A percentile compares a stretch with the other conserved stretches of the same genome.
These are phyloP conservation scores for Lagopus leucura DNA, from an alignment of 2,113 vertebrate genomes.

Conservation along the genomic window DNA sequence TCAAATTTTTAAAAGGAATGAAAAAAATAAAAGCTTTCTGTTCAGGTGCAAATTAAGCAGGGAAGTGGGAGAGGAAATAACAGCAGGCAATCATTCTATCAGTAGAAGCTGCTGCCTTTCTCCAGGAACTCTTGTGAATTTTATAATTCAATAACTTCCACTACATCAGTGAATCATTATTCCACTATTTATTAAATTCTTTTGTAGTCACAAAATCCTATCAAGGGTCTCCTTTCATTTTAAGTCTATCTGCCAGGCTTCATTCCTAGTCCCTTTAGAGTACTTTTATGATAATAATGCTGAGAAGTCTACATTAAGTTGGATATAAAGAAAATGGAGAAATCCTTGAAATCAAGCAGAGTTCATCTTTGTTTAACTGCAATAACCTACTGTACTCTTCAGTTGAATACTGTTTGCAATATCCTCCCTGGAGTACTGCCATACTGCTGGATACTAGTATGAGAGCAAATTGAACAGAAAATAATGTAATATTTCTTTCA, in stretches of 20 bases:
- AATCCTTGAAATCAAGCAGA: conserved; percentile 58
- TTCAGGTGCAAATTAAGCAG: neutral
- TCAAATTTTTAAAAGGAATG: neutral
- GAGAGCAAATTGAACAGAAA: conserved; percentile 48
- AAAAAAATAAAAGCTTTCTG: neutral
- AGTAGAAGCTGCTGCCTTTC: neutral
- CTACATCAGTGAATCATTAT: conserved; percentile 4
- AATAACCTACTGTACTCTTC: conserved; percentile 49
- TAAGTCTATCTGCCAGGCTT: conserved; percentile 26
- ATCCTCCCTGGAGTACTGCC: conserved; percentile 29
- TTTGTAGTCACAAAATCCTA: conserved; percentile 41
- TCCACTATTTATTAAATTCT: conserved; percentile 37
- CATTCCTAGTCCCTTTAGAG: neutral
- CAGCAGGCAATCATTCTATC: neutral
- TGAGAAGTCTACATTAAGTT: conserved; percentile 23
- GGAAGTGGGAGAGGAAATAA: conserved; percentile 8
- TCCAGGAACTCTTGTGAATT: neutral
- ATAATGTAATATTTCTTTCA: conserved; percentile 8
- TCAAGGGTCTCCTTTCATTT: conserved; percentile 34
- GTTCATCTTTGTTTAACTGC: conserved; percentile 43
- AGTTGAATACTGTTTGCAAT: conserved; percentile 40
- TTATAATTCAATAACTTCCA: conserved; percentile 29
- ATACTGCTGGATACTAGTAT: neutral
- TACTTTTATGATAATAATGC: conserved; percentile 29
- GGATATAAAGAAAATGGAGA: conserved; percentile 47